Conservation (phyloP, 2,888 invertebrate genomes). For the Pseudoips prasinana region DNA sequence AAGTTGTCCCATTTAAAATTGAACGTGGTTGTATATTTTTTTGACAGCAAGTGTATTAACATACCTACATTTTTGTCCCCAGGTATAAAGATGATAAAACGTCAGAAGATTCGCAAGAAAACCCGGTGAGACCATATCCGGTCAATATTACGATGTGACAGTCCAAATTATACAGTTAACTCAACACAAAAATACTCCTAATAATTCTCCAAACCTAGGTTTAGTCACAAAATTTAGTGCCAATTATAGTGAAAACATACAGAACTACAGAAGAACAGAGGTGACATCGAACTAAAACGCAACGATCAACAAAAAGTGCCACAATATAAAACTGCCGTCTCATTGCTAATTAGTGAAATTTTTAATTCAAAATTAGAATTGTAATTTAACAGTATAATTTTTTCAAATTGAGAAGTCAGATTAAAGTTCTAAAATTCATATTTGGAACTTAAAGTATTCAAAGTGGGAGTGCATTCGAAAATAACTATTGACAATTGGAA, state of each 20-base stretch:
- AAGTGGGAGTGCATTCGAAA: conserved; percentile 10
- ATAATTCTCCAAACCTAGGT: conserved; percentile 35
- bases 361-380: neutral
- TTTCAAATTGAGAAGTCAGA: conserved; percentile 3
- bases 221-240: conserved; percentile 46
- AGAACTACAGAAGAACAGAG: conserved; percentile 30
- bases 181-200: conserved; percentile 50
- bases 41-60: too few species aligned
- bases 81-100: conserved; percentile 64
- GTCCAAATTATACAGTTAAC: conserved; percentile 41
- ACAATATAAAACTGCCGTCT: conserved; percentile 21
- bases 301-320: conserved; percentile 47
- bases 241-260: conserved; percentile 44
- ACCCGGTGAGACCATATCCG: conserved; percentile 39
- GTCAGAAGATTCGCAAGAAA: conserved; percentile 65
- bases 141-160: conserved; percentile 51
- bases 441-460: conserved; percentile 3
- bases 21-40: too few species aligned
- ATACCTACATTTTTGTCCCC: conserved; percentile 46
- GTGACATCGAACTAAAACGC: conserved; percentile 43
- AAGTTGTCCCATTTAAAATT: too few species aligned
- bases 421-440: neutral
- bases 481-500: conserved; percentile 14
- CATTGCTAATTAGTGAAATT: neutral
- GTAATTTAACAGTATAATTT: too few species aligned